Evolutionary conservation across 2,888 invertebrate species (phyloP).

Genomic region (Harmothoe impar): DNA sequence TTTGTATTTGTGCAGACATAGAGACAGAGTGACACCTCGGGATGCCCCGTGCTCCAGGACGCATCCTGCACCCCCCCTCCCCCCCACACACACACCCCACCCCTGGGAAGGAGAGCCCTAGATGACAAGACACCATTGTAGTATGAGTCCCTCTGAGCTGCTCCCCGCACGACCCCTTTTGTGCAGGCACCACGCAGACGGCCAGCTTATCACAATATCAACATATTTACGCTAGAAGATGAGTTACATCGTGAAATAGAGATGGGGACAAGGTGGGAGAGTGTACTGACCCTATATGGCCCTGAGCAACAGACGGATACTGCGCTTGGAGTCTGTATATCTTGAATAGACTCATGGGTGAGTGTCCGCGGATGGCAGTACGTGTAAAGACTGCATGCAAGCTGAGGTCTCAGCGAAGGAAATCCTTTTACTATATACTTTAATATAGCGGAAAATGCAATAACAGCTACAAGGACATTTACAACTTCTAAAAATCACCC

Average conservation of each 20-base stretch:
- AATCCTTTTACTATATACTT: too few species aligned
- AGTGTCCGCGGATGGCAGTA: too few species aligned
- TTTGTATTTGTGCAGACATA: not conserved
- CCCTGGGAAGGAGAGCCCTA: not conserved
- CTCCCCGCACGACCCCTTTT: not conserved
- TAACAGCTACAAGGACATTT: too few species aligned
- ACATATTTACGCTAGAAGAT: constrained; percentile 16
- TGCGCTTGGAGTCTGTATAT: not conserved
- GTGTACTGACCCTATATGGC: not conserved
- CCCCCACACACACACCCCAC: not conserved
- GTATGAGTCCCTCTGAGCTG: not conserved
- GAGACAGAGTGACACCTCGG: not conserved
- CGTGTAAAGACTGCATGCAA: too few species aligned
- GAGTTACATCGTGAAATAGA: not conserved
- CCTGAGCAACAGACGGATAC: too few species aligned
- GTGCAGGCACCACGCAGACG: not conserved
- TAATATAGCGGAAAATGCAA: too few species aligned
- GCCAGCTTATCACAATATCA: constrained; percentile 12
- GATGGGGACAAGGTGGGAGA: not conserved
- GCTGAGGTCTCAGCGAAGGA: too few species aligned
- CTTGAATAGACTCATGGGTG: too few species aligned
- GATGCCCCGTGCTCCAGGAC: not conserved
- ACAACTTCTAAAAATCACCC: too few species aligned
- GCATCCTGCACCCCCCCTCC: not conserved
- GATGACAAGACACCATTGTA: constrained; percentile 1